Conservation (phyloP, 1,140 invertebrate genomes). For the Elymnias hypermnestra region DNA sequence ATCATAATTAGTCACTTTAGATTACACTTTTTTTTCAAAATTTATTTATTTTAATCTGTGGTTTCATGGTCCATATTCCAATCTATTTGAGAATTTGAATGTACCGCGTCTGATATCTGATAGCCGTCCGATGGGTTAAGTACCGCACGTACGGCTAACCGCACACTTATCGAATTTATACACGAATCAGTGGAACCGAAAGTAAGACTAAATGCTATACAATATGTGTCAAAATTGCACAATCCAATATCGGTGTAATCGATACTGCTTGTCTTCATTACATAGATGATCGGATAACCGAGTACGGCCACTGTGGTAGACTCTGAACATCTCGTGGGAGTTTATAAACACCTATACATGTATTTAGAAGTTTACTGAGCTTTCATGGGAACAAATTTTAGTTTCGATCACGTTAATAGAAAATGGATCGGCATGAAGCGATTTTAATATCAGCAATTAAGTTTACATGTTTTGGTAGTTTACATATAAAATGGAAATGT, state of each 20-base stretch:
- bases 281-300: constrained; percentile 52
- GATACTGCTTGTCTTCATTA: constrained; percentile 23
- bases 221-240: constrained; percentile 27
- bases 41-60: constrained; percentile 28
- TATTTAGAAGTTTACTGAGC: constrained; percentile 47
- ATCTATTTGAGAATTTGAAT: constrained; percentile 38
- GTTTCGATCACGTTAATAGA: constrained; percentile 12
- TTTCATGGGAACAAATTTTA: constrained; percentile 38
- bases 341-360: constrained; percentile 39
- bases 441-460: constrained; percentile 12
- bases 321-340: constrained; percentile 46
- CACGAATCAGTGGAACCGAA: constrained; percentile 4
- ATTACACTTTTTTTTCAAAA: neutral
- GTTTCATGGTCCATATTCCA: constrained; percentile 41
- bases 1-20: no score
- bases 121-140: constrained; percentile 29
- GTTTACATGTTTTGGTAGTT: constrained; percentile 3
- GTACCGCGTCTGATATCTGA: constrained; percentile 35
- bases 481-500: constrained; percentile 8
- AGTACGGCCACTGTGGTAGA: constrained; percentile 52
- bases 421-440: constrained; percentile 2
- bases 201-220: constrained; percentile 6
- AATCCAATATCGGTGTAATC: constrained; percentile 22
- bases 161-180: constrained; percentile 7
- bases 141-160: constrained; percentile 21